Evolutionary conservation across 1,140 invertebrate species (phyloP).

Genomic region (Lethrus apterus): DNA sequence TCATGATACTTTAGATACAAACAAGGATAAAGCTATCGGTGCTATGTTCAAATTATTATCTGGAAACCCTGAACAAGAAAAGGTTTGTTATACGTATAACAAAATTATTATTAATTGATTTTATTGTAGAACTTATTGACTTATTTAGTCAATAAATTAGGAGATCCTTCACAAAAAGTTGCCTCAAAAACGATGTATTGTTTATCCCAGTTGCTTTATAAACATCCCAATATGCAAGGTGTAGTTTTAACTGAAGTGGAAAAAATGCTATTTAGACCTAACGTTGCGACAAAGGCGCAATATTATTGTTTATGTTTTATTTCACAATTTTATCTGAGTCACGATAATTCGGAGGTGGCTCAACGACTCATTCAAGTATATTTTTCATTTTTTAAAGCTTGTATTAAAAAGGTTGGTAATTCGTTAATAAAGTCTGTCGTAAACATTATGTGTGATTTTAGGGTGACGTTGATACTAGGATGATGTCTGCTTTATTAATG

Average conservation of each 20-base stretch:
- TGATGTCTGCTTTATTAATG: conserved; percentile 84
- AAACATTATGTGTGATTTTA: conserved; percentile 35
- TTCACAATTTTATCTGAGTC: conserved; percentile 67
- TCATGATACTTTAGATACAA: conserved; percentile 64
- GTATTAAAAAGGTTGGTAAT: conserved; percentile 63
- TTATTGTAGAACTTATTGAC: conserved; percentile 60
- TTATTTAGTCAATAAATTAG: conserved; percentile 89
- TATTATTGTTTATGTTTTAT: conserved; percentile 93
- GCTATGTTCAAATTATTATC: conserved; percentile 72
- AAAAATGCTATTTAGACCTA: conserved; percentile 77
- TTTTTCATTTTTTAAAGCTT: conserved; percentile 92
- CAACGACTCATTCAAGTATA: conserved; percentile 82
- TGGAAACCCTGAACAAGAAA: conserved; percentile 82
- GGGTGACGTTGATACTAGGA: conserved; percentile 84
- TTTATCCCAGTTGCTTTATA: conserved; percentile 73
- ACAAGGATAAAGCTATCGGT: conserved; percentile 74
- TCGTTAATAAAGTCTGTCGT: conserved; percentile 3
- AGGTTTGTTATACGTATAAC: conserved; percentile 44
- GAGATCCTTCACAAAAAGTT: conserved; percentile 83
- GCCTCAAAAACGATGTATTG: conserved; percentile 82
- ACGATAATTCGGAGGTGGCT: conserved; percentile 69
- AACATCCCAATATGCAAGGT: conserved; percentile 88
- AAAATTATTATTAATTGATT: neutral
- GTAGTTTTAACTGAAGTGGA: conserved; percentile 85
- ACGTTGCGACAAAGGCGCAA: conserved; percentile 77